Conservation (phyloP, 2,888 invertebrate genomes). For the Apamea sordens region DNA sequence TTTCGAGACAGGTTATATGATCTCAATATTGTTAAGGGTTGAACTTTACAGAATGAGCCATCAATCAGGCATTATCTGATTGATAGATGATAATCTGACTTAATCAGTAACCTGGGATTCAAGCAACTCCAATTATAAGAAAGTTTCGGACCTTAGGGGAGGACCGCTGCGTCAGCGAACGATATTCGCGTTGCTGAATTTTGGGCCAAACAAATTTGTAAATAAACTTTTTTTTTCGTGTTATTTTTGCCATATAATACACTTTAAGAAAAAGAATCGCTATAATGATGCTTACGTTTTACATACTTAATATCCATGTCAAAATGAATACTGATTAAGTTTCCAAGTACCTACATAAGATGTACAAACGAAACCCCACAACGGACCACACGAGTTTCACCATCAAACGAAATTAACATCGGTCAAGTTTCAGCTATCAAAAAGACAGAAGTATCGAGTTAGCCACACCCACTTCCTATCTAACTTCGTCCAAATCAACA, state of each 20-base stretch:
- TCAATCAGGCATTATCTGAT: too few relatives aligned
- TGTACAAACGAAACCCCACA: constrained; percentile 1
- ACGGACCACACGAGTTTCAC: constrained; percentile 9
- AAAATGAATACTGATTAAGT: background rate
- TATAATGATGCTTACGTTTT: background rate
- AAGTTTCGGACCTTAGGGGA: background rate
- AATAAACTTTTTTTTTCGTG: too few relatives aligned
- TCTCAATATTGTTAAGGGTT: background rate
- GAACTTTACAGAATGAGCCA: too few relatives aligned
- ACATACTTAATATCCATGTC: background rate
- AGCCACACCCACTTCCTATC: constrained; percentile 54
- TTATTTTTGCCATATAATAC: too few relatives aligned
- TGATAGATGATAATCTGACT: background rate
- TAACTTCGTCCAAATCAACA: constrained; percentile 65
- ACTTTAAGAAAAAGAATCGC: too few relatives aligned
- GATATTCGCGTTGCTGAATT: too few relatives aligned
- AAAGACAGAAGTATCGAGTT: constrained; percentile 51
- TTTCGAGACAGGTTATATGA: background rate
- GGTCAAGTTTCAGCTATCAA: constrained; percentile 42
- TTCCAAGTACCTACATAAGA: background rate
- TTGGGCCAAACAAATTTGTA: too few relatives aligned
- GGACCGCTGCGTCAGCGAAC: too few relatives aligned
- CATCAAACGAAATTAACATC: constrained; percentile 36
- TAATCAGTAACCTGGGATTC: background rate
- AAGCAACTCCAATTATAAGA: background rate